A percentile compares a stretch with the other conserved stretches of the same genome.
These are phyloP conservation scores for Gracilinanus agilis DNA, from an alignment of 2,113 vertebrate species.

Conservation along the genomic window DNA sequence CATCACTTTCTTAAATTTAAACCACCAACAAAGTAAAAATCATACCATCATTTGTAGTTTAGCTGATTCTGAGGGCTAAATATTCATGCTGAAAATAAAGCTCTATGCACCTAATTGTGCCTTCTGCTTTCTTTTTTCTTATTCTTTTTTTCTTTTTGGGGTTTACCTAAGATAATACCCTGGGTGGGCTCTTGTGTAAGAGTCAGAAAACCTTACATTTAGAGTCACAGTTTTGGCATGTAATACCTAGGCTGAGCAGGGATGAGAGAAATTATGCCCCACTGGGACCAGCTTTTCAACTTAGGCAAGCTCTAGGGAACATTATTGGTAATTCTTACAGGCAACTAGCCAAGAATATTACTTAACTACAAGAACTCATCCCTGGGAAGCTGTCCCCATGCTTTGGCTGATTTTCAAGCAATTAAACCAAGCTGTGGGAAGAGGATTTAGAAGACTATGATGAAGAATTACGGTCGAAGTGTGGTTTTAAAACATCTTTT, in stretches of 20 bases:
- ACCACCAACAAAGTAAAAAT: no score
- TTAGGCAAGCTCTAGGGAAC: neutral
- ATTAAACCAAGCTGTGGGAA: slow-evolving; percentile 1
- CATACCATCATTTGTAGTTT: no score
- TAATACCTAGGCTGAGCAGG: neutral
- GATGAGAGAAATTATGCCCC: neutral
- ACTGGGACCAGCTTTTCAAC: neutral
- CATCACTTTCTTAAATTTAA: neutral
- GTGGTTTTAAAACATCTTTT: slow-evolving; percentile 5
- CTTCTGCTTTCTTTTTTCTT: no score
- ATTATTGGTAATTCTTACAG: neutral
- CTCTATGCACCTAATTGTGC: no score
- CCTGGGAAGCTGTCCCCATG: neutral
- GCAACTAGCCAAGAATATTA: neutral
- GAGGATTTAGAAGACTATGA: neutral
- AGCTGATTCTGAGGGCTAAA: no score
- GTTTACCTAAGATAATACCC: no score
- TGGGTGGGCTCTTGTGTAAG: neutral
- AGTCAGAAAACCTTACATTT: neutral
- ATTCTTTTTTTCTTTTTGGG: no score
- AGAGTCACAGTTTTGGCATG: neutral
- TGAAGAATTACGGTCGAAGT: neutral
- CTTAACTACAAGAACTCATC: slow-evolving; percentile 20
- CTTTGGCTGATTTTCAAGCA: slow-evolving; percentile 25
- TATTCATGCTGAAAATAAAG: no score